Conservation (phyloP, 2,888 invertebrate genomes). For the Scaptodrosophila latifasciaeformis region DNA sequence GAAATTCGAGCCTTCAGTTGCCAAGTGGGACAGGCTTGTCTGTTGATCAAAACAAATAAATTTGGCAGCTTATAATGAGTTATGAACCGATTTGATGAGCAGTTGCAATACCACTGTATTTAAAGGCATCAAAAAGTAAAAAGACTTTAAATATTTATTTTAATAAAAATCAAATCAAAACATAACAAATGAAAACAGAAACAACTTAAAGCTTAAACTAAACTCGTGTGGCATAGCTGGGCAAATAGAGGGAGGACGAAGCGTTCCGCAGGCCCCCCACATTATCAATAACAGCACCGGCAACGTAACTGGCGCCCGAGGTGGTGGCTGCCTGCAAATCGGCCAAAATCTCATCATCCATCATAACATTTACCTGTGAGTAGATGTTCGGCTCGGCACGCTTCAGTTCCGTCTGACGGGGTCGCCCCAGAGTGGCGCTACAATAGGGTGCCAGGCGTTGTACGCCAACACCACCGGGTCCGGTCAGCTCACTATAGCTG, state of each 20-base stretch:
- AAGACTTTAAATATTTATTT: neutral
- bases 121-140: too few relatives aligned
- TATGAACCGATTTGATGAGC: too few relatives aligned
- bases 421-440: conserved; percentile 75
- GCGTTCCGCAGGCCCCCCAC: conserved; percentile 29
- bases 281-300: conserved; percentile 63
- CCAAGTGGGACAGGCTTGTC: too few relatives aligned
- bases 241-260: conserved; percentile 32
- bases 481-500: conserved; percentile 70
- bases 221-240: conserved; percentile 65
- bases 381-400: conserved; percentile 75
- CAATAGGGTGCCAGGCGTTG: conserved; percentile 73
- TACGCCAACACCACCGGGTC: conserved; percentile 43
- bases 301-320: conserved; percentile 51
- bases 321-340: conserved; percentile 52
- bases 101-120: too few relatives aligned
- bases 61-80: too few relatives aligned
- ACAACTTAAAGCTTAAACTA: conserved; percentile 18
- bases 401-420: conserved; percentile 73
- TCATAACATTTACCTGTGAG: conserved; percentile 75
- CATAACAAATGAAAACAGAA: conserved; percentile 11
- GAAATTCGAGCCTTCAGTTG: too few relatives aligned
- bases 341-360: conserved; percentile 66
- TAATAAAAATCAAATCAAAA: conserved; percentile 27
- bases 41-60: conserved; percentile 42